Conservation (phyloP, 2,888 invertebrate genomes). For the Chelonus formosanus region DNA sequence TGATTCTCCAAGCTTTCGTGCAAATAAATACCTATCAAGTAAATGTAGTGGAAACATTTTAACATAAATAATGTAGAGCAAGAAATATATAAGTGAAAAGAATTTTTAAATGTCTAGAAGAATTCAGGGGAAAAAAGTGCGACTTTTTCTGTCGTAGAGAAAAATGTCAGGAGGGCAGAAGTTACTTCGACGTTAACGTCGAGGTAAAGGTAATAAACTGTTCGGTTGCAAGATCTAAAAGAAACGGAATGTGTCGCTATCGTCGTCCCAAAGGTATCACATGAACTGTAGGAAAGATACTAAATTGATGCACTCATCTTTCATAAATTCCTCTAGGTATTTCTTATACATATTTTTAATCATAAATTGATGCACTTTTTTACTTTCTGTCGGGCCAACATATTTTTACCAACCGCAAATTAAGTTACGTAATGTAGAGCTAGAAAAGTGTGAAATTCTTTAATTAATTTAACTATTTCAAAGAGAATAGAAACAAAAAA, state of each 20-base stretch:
- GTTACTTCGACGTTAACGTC: slow-evolving; percentile 42
- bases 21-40: no score
- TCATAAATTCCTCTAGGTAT: not conserved
- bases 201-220: slow-evolving; percentile 43
- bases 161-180: slow-evolving; percentile 24
- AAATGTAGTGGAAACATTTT: no score
- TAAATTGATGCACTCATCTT: slow-evolving; percentile 18
- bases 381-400: not conserved
- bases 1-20: no score
- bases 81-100: not conserved
- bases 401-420: not conserved
- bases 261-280: slow-evolving; percentile 31
- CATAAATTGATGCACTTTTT: no score
- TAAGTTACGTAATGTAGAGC: not conserved
- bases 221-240: slow-evolving; percentile 23
- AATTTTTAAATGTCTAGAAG: slow-evolving; percentile 3
- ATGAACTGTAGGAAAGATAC: slow-evolving; percentile 13
- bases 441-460: no score
- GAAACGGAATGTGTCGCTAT: slow-evolving; percentile 28
- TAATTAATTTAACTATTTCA: not conserved
- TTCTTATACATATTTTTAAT: not conserved
- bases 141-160: slow-evolving; percentile 32
- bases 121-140: slow-evolving; percentile 27
- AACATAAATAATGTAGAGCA: not conserved
- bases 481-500: slow-evolving; percentile 2